Evolutionary conservation across 2,797 vertebrate genomes (phyloP).

Genomic region (Tamandua tetradactyla): DNA sequence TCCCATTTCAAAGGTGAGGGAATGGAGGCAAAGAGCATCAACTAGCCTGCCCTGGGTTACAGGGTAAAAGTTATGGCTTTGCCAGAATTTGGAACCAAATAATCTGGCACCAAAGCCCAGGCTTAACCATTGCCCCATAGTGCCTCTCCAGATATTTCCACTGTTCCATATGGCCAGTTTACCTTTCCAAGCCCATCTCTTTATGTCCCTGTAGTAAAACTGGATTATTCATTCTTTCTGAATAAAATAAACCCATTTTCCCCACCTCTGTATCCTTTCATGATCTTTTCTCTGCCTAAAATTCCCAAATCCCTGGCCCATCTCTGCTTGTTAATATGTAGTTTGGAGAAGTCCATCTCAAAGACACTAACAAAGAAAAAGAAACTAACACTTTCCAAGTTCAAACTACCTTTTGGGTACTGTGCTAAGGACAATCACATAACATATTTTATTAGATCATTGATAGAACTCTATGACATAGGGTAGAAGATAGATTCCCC

Average conservation of each 20-base stretch:
- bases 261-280: neutral
- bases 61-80: neutral
- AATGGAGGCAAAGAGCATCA: neutral
- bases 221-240: neutral
- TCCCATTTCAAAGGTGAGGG: neutral
- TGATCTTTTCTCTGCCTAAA: neutral
- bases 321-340: neutral
- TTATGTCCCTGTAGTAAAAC: neutral
- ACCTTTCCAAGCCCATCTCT: neutral
- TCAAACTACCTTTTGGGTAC: neutral
- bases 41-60: neutral
- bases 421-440: neutral
- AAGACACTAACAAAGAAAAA: neutral
- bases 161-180: neutral
- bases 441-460: neutral
- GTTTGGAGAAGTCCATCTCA: neutral
- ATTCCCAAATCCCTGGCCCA: neutral
- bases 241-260: neutral
- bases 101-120: neutral
- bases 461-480: neutral
- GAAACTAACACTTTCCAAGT: neutral
- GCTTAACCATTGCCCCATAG: accelerated
- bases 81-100: neutral
- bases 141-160: neutral
- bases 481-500: too few relatives aligned